A percentile compares a stretch with the other conserved stretches of the same genome.
phyloP scores from a whole-genome alignment of 2,113 vertebrate species.

The Gnathonemus echidnorhynchus region DNA sequence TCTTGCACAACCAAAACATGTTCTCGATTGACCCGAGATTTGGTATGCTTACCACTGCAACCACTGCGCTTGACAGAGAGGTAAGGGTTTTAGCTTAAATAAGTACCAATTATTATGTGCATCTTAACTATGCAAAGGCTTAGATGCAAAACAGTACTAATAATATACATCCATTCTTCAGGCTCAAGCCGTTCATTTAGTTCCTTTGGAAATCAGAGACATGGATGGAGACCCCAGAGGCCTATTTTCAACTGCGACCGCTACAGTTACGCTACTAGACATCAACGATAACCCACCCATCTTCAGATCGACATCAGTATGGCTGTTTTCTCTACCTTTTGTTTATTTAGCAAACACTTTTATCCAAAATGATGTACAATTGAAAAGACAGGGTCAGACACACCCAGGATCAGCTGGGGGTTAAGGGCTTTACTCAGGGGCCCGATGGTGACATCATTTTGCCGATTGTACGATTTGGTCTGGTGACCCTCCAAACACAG shows the following conservation, averaged over 20 bases:
- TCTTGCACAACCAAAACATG: constrained; percentile 45
- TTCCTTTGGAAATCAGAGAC: constrained; percentile 67
- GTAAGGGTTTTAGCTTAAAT: constrained; percentile 43
- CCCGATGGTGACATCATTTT: neutral
- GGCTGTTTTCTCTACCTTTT: constrained; percentile 20
- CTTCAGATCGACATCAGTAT: constrained; percentile 61
- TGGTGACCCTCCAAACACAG: neutral
- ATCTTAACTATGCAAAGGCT: neutral
- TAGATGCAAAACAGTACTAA: neutral
- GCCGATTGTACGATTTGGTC: neutral
- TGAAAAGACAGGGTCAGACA: neutral
- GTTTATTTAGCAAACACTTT: neutral
- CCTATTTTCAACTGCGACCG: constrained; percentile 60
- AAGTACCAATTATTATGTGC: neutral
- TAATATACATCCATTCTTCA: constrained; percentile 31
- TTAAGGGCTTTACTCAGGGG: neutral
- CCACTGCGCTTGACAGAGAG: constrained; percentile 68
- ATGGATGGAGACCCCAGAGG: constrained; percentile 63
- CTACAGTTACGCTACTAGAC: constrained; percentile 55
- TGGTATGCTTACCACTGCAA: constrained; percentile 54
- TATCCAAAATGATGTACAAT: neutral
- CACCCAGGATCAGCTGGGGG: neutral
- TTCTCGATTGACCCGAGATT: constrained; percentile 58
- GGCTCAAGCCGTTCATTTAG: constrained; percentile 48
- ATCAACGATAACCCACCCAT: constrained; percentile 71